Evolutionary conservation across 2,888 invertebrate genomes (phyloP), one percentile per base, ranked within the genome.

Genomic region (Pristionchus entomophagus): DNA sequence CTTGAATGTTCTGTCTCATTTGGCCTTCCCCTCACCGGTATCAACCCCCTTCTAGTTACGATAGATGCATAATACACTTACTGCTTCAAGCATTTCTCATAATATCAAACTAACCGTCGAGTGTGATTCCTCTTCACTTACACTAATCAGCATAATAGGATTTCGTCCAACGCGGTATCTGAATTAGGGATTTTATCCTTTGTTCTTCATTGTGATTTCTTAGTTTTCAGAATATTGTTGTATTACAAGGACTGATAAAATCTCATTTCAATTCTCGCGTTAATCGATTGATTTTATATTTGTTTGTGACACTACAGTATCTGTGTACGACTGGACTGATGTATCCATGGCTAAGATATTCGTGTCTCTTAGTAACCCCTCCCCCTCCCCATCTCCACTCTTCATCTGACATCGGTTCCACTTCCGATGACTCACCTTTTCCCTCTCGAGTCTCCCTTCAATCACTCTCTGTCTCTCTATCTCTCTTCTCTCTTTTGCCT

Each of bases 21-120:
- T 41, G 22, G 38, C 38, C 38, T 62, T 62, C 62, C 32, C 38
- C 10, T 69, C 69, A 69, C 69, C 38, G 69, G 69, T 69, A 69
- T 69, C 69, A 41, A 69, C 38, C n/a, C 38, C 65, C 69, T 38
- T 69, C 41, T 69, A 69, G 69, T 69, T 69, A 38, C 69, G 38
- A 69, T 69, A 69, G 69, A 69, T 41, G 35, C 35, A 69, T 35
- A 69, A 69, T 69, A 69, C n/a, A n/a, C 69, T 69, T 69, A 69
- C 38, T 38, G 69, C 65, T 65, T 17, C 65, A 65, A 65, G 38
- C 69, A 56, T 56, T 56, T 5, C 38, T n/a, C 38, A 35, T 69
- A 69, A 69, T 69, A 69, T 69, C 69, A 69, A 62, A 69, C 69
- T 69, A 38, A 69, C n/a, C n/a, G 22, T 69, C 69, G 69, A 69